Evolutionary conservation across 2,113 vertebrate species (phyloP), one percentile per base, ranked within the genome.

Genomic region (Dipodomys spectabilis): DNA sequence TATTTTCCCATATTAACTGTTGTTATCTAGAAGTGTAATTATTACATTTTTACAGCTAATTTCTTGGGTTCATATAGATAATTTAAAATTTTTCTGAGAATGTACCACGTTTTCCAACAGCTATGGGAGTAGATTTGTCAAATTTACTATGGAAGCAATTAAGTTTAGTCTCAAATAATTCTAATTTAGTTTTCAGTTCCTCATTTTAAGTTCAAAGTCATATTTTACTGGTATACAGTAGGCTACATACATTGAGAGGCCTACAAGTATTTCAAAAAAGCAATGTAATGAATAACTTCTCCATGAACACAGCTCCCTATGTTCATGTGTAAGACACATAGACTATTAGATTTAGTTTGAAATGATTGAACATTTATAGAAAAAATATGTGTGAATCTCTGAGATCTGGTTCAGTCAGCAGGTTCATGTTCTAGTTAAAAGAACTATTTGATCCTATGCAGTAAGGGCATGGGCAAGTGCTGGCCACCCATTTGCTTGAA

Each of bases 321-420:
- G 39, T 39, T 39, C 39, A 39, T 90, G 30, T 49, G 3, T 35
- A 30, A 18, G 28, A 71, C 45, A 79, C 1, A 60, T 44, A 73
- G 88, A 77, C 77, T 93, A 83, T 88, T 90, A 92, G 35, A 74
- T 93, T 93, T 82, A 67, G 18, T 64, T 64, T 90, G 69, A 95
- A 90, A 82, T 39, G 65, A 72, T 77, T 91, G 12, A 85, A 95
- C 87, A 79, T 87, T 16, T 71, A 91, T 49, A 95, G 15, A 81
- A 84, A 94, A 82, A 71, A 82, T 81, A 57, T 57, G 53, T 57
- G 32, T 28, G 12, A 94, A 12, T 11, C 20, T 90, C 32, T 87
- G 8, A 75, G 16, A 94, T 65, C 25, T 80, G n/a, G 78, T 93
- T 90, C 30, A 67, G 39, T 91, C 44, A 77, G 45, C 28, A 90